Evolutionary conservation across 2,113 vertebrate species (phyloP).

Genomic region (Proteles cristata): DNA sequence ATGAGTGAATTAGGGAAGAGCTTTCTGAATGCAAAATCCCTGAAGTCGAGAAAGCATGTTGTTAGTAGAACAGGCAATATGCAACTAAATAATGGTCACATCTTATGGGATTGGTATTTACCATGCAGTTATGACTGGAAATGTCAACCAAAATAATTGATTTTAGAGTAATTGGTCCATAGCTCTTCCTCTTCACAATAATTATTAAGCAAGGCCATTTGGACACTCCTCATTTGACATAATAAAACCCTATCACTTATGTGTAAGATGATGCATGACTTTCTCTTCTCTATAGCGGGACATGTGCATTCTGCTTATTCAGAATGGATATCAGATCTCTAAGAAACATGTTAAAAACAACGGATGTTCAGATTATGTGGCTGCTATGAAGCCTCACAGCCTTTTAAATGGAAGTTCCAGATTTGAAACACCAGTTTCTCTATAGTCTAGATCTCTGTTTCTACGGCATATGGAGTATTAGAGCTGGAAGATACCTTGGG

Average conservation of each 20-base stretch:
- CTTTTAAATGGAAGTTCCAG: not conserved
- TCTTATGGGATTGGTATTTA: not conserved
- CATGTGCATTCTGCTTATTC: not conserved
- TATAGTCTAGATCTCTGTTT: not conserved
- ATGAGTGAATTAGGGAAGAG: not conserved
- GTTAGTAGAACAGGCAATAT: not conserved
- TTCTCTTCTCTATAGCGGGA: not conserved
- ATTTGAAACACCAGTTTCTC: not conserved
- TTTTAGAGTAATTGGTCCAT: not conserved
- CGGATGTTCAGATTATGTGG: not conserved
- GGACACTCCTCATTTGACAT: not conserved
- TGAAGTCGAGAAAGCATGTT: not conserved
- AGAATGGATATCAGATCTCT: not conserved
- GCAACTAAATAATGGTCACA: not conserved
- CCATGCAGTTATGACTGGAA: not conserved
- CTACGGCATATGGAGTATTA: accelerated
- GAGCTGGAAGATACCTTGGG: not conserved
- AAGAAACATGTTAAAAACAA: not conserved
- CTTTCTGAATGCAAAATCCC: not conserved
- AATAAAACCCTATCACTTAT: not conserved
- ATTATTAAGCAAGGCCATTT: not conserved
- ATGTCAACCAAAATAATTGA: not conserved
- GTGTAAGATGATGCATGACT: not conserved
- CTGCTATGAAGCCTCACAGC: not conserved
- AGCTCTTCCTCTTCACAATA: not conserved